Evolutionary conservation across 2,888 invertebrate genomes (phyloP).

Genomic region (Colletes collaris): DNA sequence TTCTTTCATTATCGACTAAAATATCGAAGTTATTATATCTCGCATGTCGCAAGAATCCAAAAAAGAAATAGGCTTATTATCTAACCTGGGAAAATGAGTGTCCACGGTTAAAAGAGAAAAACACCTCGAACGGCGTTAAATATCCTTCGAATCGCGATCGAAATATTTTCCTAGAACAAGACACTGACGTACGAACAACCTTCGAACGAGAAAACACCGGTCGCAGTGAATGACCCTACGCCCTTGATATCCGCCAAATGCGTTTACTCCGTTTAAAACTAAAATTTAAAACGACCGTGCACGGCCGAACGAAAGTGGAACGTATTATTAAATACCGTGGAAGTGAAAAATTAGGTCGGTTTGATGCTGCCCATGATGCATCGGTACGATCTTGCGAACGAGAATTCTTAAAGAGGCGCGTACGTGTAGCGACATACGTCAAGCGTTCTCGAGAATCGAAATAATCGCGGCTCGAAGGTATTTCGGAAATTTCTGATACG

Average conservation of each 20-base stretch:
- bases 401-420: slow-evolving; percentile 24
- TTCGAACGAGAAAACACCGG: slow-evolving; percentile 46
- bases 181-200: slow-evolving; percentile 30
- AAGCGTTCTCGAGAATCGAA: neutral
- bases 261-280: slow-evolving; percentile 25
- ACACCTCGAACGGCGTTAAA: neutral
- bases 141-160: neutral
- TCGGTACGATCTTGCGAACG: neutral
- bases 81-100: neutral
- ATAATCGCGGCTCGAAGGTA: neutral
- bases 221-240: slow-evolving; percentile 51
- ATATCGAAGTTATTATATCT: neutral
- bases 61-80: neutral
- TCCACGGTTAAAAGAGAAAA: neutral
- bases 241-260: slow-evolving; percentile 45
- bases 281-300: slow-evolving; percentile 19
- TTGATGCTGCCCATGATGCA: neutral
- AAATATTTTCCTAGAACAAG: slow-evolving; percentile 20
- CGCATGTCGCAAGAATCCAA: neutral
- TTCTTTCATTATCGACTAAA: neutral
- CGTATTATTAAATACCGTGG: slow-evolving; percentile 6
- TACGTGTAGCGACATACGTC: neutral
- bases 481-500: neutral
- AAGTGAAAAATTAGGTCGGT: slow-evolving; percentile 36
- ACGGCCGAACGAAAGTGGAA: neutral